Evolutionary conservation across 2,113 vertebrate genomes (phyloP).

Genomic region (Centropus unirufus): DNA sequence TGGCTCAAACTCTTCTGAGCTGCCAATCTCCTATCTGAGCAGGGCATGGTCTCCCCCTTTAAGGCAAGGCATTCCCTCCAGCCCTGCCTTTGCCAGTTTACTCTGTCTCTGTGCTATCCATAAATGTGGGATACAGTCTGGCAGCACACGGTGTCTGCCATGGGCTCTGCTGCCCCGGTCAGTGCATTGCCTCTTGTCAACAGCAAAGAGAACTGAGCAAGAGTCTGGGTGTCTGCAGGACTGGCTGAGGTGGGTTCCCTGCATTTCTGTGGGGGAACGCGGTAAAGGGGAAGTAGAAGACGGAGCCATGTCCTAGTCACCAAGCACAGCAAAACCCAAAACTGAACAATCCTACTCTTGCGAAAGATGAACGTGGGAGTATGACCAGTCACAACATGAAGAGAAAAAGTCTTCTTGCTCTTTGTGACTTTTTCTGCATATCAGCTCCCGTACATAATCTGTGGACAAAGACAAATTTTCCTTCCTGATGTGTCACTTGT

Average conservation of each 20-base stretch:
- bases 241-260: neutral
- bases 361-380: neutral
- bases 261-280: neutral
- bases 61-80: neutral
- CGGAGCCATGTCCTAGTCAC: neutral
- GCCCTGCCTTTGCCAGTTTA: neutral
- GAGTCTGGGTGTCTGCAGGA: rapidly evolving
- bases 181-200: neutral
- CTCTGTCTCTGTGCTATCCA: neutral
- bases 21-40: neutral
- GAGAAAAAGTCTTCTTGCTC: rapidly evolving
- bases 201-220: neutral
- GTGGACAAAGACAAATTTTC: neutral
- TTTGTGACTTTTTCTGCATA: neutral
- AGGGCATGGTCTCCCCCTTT: neutral
- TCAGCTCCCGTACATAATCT: neutral
- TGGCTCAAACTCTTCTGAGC: neutral
- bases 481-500: neutral
- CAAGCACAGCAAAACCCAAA: neutral
- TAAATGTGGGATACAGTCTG: neutral
- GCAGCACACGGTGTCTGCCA: rapidly evolving
- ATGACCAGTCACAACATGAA: neutral
- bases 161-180: neutral
- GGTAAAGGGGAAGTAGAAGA: neutral
- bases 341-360: neutral